Conservation (phyloP, 1,140 invertebrate species). For the Drosophila bifasciata region DNA sequence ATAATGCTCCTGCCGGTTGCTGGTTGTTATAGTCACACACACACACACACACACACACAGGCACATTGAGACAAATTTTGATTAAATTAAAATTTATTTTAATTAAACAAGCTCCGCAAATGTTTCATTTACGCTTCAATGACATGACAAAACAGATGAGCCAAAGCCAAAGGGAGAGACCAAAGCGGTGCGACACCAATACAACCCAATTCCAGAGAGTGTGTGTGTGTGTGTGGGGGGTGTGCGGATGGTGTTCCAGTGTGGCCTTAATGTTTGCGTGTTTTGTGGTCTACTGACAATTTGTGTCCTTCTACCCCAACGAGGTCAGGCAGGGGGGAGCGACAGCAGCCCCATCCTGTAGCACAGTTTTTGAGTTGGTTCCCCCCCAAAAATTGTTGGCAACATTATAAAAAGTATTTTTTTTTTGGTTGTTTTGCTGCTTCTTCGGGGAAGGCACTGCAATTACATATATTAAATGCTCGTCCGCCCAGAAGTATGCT, state of each 20-base stretch:
- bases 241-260: slow-evolving; percentile 11
- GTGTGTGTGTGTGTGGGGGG: slow-evolving; percentile 17
- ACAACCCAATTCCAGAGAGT: background rate
- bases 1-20: slow-evolving; percentile 10
- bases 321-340: no score
- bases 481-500: slow-evolving; percentile 41
- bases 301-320: slow-evolving; percentile 13
- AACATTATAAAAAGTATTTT: slow-evolving; percentile 34
- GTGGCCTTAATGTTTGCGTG: slow-evolving; percentile 68
- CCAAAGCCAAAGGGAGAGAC: background rate
- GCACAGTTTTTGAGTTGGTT: slow-evolving; percentile 36
- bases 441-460: slow-evolving; percentile 37
- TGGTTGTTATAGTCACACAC: slow-evolving; percentile 7
- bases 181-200: background rate
- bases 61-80: slow-evolving; percentile 62
- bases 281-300: slow-evolving; percentile 73
- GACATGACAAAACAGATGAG: slow-evolving; percentile 60
- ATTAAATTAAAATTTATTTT: slow-evolving; percentile 83
- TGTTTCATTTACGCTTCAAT: slow-evolving; percentile 81
- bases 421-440: slow-evolving; percentile 11
- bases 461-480: slow-evolving; percentile 67
- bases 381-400: slow-evolving; percentile 47
- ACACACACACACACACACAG: slow-evolving; percentile 16
- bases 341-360: background rate
- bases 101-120: slow-evolving; percentile 81